Conservation (phyloP, 2,113 vertebrate genomes). For the Erythrocercus mccallii region DNA sequence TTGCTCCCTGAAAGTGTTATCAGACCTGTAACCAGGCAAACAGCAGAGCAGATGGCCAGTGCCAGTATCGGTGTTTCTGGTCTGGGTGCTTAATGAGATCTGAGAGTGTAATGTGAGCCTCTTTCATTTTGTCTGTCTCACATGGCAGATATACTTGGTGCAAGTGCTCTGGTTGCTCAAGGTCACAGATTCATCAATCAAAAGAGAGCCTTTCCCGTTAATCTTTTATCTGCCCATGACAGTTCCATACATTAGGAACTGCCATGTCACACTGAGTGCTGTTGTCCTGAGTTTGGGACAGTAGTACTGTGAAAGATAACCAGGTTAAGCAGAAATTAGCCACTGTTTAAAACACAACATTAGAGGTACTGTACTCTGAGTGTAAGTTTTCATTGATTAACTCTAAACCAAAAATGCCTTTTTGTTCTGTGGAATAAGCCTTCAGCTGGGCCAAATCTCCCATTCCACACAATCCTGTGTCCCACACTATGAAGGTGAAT, state of each 20-base stretch:
- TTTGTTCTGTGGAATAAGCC: neutral
- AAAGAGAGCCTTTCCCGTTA: constrained; percentile 17
- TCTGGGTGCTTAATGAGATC: constrained; percentile 52
- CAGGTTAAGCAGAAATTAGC: neutral
- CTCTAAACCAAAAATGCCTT: neutral
- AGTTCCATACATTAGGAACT: neutral
- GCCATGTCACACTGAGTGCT: rapidly evolving
- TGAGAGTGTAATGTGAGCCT: constrained; percentile 48
- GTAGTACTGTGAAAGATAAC: neutral
- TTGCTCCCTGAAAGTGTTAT: constrained; percentile 38
- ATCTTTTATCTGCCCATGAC: constrained; percentile 26
- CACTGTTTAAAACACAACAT: neutral
- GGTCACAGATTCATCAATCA: constrained; percentile 56
- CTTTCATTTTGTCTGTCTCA: constrained; percentile 49
- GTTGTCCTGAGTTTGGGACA: neutral
- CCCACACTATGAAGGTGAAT: neutral
- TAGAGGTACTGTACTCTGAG: neutral
- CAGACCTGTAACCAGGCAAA: constrained; percentile 56
- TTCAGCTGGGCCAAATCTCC: neutral
- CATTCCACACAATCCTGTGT: rapidly evolving
- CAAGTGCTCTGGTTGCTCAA: constrained; percentile 41
- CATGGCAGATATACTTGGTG: constrained; percentile 30
- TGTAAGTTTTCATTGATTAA: neutral
- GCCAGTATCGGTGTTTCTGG: constrained; percentile 41
- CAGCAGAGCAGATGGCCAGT: constrained; percentile 47